Conservation (phyloP, 2,113 vertebrate species). For the Tor tambroides region DNA sequence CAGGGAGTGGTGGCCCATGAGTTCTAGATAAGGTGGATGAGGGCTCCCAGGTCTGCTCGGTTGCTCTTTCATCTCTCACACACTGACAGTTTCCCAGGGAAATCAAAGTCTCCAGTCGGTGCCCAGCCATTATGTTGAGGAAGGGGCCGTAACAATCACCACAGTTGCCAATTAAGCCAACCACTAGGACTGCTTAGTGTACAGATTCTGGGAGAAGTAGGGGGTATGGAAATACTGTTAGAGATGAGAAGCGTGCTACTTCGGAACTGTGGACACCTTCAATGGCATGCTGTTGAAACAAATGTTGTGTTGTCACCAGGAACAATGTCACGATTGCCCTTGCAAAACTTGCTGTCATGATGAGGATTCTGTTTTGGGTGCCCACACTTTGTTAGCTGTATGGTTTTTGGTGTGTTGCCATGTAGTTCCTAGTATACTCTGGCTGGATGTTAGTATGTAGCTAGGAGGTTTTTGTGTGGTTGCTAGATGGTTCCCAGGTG, state of each 20-base stretch:
- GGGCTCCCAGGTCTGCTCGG: conserved; percentile 69
- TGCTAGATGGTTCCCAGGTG: neutral
- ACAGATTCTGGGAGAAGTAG: neutral
- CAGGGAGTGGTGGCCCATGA: conserved; percentile 18
- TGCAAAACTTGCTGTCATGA: neutral
- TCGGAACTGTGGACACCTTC: neutral
- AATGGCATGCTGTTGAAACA: conserved; percentile 4
- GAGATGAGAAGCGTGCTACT: neutral
- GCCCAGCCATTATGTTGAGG: conserved; percentile 67
- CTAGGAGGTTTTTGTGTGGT: neutral
- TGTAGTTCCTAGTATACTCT: neutral
- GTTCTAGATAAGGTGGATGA: conserved; percentile 72
- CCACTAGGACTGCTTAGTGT: conserved; percentile 27
- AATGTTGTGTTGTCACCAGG: neutral
- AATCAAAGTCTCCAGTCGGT: conserved; percentile 63
- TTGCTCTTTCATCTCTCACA: conserved; percentile 72
- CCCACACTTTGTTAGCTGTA: neutral
- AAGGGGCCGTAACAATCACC: conserved; percentile 64
- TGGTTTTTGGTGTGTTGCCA: neutral
- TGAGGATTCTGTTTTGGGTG: neutral
- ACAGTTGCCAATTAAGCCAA: conserved; percentile 63
- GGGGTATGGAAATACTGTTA: neutral
- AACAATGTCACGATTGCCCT: neutral
- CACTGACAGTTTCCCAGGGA: conserved; percentile 75
- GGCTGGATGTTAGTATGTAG: neutral